phyloP scores from a whole-genome alignment of 2,113 vertebrate genomes.

The Dasyprocta punctata region DNA sequence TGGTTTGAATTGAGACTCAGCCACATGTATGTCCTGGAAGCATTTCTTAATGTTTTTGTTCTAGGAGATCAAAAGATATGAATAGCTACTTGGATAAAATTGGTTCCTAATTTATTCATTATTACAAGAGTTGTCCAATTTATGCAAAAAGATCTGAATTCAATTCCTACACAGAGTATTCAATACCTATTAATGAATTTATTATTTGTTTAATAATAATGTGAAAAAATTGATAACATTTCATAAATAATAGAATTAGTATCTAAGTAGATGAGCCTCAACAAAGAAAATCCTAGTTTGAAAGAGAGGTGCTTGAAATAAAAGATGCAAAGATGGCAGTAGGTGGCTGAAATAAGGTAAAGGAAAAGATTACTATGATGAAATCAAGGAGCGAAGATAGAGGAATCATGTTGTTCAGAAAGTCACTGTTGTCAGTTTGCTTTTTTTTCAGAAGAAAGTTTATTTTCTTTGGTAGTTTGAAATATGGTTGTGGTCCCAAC shows the following conservation, averaged over 20 bases:
- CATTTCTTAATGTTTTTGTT: not conserved
- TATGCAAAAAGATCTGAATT: not conserved
- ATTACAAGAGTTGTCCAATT: not conserved
- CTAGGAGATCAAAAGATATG: not conserved
- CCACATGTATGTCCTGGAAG: not conserved
- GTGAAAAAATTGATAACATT: not conserved
- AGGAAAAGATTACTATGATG: not conserved
- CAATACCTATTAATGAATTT: not conserved
- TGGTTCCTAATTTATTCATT: not conserved
- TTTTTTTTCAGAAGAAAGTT: not conserved
- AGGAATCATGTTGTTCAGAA: not conserved
- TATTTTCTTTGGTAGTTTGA: not conserved
- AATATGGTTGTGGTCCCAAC: not conserved
- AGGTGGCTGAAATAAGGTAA: not conserved
- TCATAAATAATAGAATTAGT: not conserved
- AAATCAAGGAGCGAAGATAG: not conserved
- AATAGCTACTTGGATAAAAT: not conserved
- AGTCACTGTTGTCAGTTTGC: not conserved
- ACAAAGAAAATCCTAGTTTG: not conserved
- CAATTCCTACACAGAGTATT: not conserved
- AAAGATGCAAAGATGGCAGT: not conserved
- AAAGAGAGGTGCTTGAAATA: not conserved
- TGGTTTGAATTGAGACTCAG: not conserved
- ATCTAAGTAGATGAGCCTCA: not conserved
- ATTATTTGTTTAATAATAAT: not conserved